These are phyloP conservation scores for Macrobrachium rosenbergii DNA, from an alignment of 1,140 invertebrate genomes.

Conservation along the genomic window DNA sequence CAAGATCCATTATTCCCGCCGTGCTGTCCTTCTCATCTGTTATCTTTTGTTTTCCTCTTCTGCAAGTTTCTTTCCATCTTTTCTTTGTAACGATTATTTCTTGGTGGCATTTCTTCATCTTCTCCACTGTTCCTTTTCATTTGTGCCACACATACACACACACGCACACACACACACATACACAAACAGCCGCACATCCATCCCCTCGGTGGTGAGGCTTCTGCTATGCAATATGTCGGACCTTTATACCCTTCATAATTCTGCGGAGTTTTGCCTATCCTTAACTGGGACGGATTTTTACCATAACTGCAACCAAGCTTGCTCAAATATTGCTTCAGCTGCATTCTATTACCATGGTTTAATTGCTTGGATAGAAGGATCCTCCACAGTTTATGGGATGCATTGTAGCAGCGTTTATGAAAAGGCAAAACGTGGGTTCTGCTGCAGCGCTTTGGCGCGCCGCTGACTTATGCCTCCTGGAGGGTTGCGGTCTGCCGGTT, in stretches of 20 bases:
- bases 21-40: not conserved
- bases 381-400: slow-evolving; percentile 57
- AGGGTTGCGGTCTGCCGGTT: not conserved
- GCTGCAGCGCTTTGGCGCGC: slow-evolving; percentile 5
- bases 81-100: no score
- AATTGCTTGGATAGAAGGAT: slow-evolving; percentile 63
- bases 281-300: slow-evolving; percentile 61
- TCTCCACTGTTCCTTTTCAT: not conserved
- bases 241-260: slow-evolving; percentile 61
- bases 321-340: slow-evolving; percentile 64
- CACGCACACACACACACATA: not conserved
- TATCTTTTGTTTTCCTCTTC: not conserved
- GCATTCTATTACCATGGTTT: slow-evolving; percentile 64
- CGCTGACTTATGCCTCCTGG: no score
- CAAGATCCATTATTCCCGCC: not conserved
- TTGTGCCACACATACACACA: not conserved
- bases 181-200: not conserved
- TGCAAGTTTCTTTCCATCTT: no score
- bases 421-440: slow-evolving; percentile 38
- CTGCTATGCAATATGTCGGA: slow-evolving; percentile 58
- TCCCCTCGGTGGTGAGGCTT: slow-evolving; percentile 26
- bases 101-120: not conserved
- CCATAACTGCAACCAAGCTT: slow-evolving; percentile 64
- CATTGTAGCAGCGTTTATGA: slow-evolving; percentile 56
- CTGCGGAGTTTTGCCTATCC: slow-evolving; percentile 61